Evolutionary conservation across 2,113 vertebrate species (phyloP), one percentile per base, ranked within the genome.

Genomic region (Cervus canadensis): DNA sequence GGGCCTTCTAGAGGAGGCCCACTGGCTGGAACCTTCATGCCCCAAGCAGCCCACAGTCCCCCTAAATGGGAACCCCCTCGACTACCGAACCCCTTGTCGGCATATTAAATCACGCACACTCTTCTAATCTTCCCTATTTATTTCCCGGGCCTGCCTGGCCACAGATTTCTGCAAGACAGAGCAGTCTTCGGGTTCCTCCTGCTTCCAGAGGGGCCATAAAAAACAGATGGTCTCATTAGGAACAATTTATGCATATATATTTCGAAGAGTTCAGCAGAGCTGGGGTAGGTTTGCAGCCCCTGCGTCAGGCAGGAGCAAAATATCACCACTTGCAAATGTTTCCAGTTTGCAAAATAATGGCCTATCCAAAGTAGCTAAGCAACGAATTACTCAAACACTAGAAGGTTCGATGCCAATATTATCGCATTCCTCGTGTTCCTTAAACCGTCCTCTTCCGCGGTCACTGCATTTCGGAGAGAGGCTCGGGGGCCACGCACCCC

Each of bases 191-290:
- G 98, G 97, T 99, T 99, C 98, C 98, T 98, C 98, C 98, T 99
- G 97, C 98, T 98, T 99, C 98, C 99, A 99, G 98, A 99, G 98
- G 99, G 99, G 98, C 99, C 98, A 99, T 99, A 99, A 99, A 99
- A 99, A 99, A 99, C 99, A 99, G 99, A 99, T 99, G 99, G 99
- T 99, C 99, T 99, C 99, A 99, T 99, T 99, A 99, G 99, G 99
- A 99, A 99, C 99, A 99, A 99, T 99, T 99, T 99, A 99, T 99
- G 99, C 99, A 99, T 99, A 99, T 99, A 99, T 99, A 98, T 99
- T 99, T 99, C 98, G 98, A 98, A 99, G 98, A 99, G 98, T 99
- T 99, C 98, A 99, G 98, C 98, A 97, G 98, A 99, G 98, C 98
- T 95, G 98, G 98, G 98, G 98, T 98, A 99, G 99, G 98, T 98